phyloP scores from a whole-genome alignment of 2,888 invertebrate genomes.

The Biston betularia region DNA sequence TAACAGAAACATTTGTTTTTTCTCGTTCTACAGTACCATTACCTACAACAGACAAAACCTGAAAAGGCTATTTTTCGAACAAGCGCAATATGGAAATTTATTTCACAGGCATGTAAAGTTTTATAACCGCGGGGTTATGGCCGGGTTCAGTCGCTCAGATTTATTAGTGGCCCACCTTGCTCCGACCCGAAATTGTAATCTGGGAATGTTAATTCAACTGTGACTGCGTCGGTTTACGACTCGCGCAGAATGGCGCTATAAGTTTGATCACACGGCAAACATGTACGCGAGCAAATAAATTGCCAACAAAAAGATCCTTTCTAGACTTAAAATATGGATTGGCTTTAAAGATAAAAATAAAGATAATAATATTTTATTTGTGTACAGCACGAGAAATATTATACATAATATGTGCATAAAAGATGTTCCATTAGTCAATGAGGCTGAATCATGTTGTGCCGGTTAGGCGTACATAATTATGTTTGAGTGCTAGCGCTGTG shows the following conservation, averaged over 20 bases:
- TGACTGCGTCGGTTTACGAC: slow-evolving; percentile 68
- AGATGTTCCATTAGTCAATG: no score
- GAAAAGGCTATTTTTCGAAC: slow-evolving; percentile 7
- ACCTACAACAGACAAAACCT: background rate
- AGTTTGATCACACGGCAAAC: slow-evolving; percentile 21
- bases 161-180: slow-evolving; percentile 66
- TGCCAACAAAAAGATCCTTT: no score
- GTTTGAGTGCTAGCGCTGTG: no score
- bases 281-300: slow-evolving; percentile 15
- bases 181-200: slow-evolving; percentile 65
- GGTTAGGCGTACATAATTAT: no score
- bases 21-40: background rate
- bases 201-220: slow-evolving; percentile 68
- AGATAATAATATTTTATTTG: no score
- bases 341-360: no score
- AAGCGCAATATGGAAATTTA: slow-evolving; percentile 60
- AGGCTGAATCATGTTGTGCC: no score
- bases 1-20: no score
- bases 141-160: slow-evolving; percentile 64
- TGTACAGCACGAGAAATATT: no score
- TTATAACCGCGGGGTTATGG: slow-evolving; percentile 61
- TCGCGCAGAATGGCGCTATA: slow-evolving; percentile 32
- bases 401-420: no score
- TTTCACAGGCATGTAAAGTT: slow-evolving; percentile 64
- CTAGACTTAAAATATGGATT: no score